Evolutionary conservation across 2,113 vertebrate genomes (phyloP), one percentile per base, ranked within the genome.

Genomic region (Bostrychus sinensis): DNA sequence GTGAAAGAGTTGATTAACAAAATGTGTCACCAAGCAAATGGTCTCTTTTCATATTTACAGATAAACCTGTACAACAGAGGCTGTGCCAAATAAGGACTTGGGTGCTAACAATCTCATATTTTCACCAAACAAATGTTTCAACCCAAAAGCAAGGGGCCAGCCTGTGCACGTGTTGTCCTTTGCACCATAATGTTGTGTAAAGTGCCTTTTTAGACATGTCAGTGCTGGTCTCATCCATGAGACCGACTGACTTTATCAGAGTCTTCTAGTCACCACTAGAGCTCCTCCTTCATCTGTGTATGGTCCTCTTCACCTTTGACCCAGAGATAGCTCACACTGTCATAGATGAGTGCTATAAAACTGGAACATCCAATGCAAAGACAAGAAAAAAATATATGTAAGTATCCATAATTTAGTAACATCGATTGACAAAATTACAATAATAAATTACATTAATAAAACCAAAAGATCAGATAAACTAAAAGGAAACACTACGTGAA

Each of bases 321-420:
- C 42, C 19, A 56, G 13, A 67, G 59, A 55, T 57, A 62, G 58
- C 50, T 73, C 65, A 42, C 51, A 48, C 53, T 34, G 26, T 64
- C 46, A 53, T 22, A 8, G 55, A 56, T 42, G 51, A 66, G 78
- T 87, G 89, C 89, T 92, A 91, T 88, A 86, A 91, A 80, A 80
- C 85, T 32, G 86, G 82, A 73, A 76, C 77, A 25, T 60, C 54
- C 51, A 66, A 88, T 90, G 77, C 48, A 34, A 66, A 80, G 45
- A 89, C 9, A 60, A 0, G 16, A 38, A 9, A 83, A 19, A 39
- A 28, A 64, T 7, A 37, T 60, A 39, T 19, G 41, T 43, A 43
- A 43, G 2, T n/a, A 17, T 17, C 1, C n/a, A 43, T 16, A 39
- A 39, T n/a, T n/a, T n/a, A n/a, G n/a, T n/a, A n/a, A n/a, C n/a